Percentiles rank a stretch among this genome's conserved stretches.
Evolutionary conservation across 2,113 vertebrate species (phyloP).

Genomic region (Pygoscelis adeliae): DNA sequence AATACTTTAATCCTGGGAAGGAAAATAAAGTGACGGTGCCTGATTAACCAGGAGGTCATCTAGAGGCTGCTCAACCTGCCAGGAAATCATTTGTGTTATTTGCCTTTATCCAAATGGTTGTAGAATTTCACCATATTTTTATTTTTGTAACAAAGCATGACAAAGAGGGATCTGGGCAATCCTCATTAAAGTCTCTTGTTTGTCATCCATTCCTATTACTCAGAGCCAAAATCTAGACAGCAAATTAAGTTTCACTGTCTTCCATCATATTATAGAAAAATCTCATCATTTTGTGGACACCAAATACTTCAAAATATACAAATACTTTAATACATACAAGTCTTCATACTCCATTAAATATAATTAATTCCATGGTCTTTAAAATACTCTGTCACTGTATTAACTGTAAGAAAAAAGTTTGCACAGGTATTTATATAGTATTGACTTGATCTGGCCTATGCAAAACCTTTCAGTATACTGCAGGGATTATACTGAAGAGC

Average conservation of each 20-base stretch:
- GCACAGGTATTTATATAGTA: neutral
- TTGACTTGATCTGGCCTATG: neutral
- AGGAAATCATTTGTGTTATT: neutral
- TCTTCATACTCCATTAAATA: constrained; percentile 17
- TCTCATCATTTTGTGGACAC: neutral
- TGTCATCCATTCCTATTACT: neutral
- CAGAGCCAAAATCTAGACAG: neutral
- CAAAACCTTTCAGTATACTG: neutral
- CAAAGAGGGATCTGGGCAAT: neutral
- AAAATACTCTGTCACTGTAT: neutral
- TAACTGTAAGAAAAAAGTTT: neutral
- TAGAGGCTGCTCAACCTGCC: neutral
- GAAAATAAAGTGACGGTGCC: neutral
- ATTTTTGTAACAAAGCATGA: neutral
- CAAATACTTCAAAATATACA: constrained; percentile 24
- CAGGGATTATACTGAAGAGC: neutral
- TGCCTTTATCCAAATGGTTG: neutral
- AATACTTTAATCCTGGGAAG: neutral
- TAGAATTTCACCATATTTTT: neutral
- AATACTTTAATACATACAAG: constrained; percentile 43
- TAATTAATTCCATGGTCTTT: neutral
- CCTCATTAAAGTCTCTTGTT: neutral
- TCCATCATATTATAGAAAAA: neutral
- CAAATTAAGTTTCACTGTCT: neutral
- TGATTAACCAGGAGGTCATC: neutral